phyloP scores from a whole-genome alignment of 2,797 vertebrate species.

The Cyclopterus lumpus region DNA sequence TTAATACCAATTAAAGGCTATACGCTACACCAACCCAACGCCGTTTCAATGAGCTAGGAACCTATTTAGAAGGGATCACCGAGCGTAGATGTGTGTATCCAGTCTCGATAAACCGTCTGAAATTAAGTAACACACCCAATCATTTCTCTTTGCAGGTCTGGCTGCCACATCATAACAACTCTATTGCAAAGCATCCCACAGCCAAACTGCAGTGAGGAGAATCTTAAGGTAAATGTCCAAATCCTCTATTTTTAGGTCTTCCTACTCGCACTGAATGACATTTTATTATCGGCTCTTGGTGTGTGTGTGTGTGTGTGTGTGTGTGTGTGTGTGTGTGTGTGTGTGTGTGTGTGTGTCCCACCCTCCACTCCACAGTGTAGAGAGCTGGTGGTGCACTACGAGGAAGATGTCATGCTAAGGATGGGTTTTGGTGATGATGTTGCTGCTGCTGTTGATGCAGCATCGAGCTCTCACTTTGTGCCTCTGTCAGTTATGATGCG shows the following conservation, averaged over 20 bases:
- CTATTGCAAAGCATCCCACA: slow-evolving; percentile 48
- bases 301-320: too few relatives aligned
- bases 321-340: slow-evolving; percentile 71
- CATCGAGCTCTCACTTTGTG: slow-evolving; percentile 80
- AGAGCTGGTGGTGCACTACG: slow-evolving; percentile 70
- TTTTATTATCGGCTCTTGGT: slow-evolving; percentile 71
- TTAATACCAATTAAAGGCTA: slow-evolving; percentile 61
- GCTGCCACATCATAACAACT: slow-evolving; percentile 59
- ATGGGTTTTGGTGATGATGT: slow-evolving; percentile 81
- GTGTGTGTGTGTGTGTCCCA: slow-evolving; percentile 58
- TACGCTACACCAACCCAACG: slow-evolving; percentile 45
- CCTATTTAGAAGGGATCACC: slow-evolving; percentile 51
- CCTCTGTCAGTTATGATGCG: slow-evolving; percentile 82
- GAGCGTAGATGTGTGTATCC: slow-evolving; percentile 43
- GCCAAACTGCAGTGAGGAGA: slow-evolving; percentile 45
- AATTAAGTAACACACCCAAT: slow-evolving; percentile 59
- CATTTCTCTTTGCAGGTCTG: slow-evolving; percentile 59
- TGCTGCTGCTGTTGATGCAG: slow-evolving; percentile 78
- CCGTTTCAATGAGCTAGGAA: slow-evolving; percentile 42
- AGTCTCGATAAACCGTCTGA: slow-evolving; percentile 42
- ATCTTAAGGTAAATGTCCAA: slow-evolving; percentile 73
- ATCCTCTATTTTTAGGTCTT: slow-evolving; percentile 71
- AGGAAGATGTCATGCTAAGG: slow-evolving; percentile 82
- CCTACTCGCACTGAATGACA: slow-evolving; percentile 66
- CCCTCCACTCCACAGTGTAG: slow-evolving; percentile 52